Evolutionary conservation across 2,113 vertebrate species (phyloP).

Genomic region (Cinclus mexicanus): DNA sequence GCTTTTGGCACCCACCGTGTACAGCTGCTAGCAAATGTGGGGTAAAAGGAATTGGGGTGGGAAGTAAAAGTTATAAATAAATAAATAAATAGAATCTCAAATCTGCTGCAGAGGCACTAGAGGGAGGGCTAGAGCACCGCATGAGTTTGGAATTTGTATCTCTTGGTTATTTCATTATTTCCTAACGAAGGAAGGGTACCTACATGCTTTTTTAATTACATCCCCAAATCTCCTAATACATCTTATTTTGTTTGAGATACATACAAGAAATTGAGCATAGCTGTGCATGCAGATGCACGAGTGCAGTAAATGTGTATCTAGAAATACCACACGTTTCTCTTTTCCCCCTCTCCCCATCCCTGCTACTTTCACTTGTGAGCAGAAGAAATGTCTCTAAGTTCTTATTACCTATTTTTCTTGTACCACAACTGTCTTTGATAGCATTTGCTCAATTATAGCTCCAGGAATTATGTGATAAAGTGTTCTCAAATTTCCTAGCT

Average conservation of each 20-base stretch:
- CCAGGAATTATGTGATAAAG: not conserved
- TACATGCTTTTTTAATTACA: not conserved
- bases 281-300: not conserved
- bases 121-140: not conserved
- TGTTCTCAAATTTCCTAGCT: not conserved
- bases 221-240: not conserved
- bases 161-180: not conserved
- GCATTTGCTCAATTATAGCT: not conserved
- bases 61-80: not conserved
- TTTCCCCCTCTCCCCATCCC: rapidly evolving
- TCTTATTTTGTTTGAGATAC: not conserved
- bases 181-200: not conserved
- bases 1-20: not conserved
- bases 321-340: not conserved
- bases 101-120: not conserved
- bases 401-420: not conserved
- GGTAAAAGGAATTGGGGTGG: not conserved
- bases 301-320: not conserved
- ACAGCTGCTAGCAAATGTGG: not conserved
- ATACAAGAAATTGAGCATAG: not conserved
- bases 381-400: not conserved
- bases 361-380: not conserved
- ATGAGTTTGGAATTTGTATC: not conserved
- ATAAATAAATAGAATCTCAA: not conserved
- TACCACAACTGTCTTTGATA: not conserved